Evolutionary conservation across 1,140 invertebrate genomes (phyloP).

Genomic region (Meloidogyne hapla): DNA sequence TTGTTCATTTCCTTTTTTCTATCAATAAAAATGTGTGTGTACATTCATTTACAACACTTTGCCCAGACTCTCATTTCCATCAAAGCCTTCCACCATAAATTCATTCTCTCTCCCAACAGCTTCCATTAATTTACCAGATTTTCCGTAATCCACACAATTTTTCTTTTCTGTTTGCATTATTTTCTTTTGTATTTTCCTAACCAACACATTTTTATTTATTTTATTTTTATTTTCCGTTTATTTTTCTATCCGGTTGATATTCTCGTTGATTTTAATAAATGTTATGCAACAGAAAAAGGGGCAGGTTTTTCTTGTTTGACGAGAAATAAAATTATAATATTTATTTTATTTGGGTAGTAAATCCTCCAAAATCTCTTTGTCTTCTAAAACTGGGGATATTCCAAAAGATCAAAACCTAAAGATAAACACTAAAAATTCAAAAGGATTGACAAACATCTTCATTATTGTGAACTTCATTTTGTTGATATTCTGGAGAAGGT

Average conservation of each 20-base stretch:
- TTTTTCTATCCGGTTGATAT: not conserved
- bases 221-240: constrained; percentile 1
- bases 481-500: no score
- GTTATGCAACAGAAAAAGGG: not conserved
- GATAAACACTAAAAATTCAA: no score
- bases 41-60: no score
- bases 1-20: no score
- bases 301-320: not conserved
- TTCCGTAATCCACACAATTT: constrained; percentile 1
- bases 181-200: not conserved
- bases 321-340: no score
- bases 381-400: no score
- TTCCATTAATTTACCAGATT: constrained; percentile 6
- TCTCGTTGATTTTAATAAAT: not conserved
- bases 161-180: not conserved
- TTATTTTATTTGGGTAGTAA: no score
- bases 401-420: no score
- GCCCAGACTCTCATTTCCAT: not conserved
- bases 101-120: not conserved
- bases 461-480: no score
- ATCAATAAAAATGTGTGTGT: no score
- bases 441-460: no score
- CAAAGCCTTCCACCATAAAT: not conserved
- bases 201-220: not conserved
- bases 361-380: no score